Percentiles rank a stretch among this genome's conserved stretches.
Conservation (phyloP, 1,140 invertebrate genomes). For the Caenorhabditis inopinata region DNA sequence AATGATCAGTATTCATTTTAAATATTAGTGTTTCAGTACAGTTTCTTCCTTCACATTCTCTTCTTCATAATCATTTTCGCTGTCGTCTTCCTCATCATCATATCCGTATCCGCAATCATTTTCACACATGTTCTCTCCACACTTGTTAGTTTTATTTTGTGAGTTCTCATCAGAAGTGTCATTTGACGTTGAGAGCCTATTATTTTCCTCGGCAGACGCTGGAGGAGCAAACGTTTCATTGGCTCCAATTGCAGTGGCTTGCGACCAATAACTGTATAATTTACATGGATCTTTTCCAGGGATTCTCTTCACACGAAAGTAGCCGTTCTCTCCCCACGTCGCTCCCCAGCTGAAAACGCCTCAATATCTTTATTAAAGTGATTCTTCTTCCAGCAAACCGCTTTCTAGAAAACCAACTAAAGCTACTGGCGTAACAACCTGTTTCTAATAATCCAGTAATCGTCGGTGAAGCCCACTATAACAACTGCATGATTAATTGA, state of each 20-base stretch:
- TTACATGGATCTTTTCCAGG: conserved; percentile 30
- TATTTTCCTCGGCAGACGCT: neutral
- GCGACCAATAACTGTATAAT: conserved; percentile 33
- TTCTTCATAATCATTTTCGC: neutral
- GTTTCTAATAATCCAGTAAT: conserved; percentile 42
- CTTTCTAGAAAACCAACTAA: neutral
- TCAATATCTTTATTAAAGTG: neutral
- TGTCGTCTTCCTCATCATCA: conserved; percentile 17
- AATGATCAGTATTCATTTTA: neutral
- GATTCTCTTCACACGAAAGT: conserved; percentile 24
- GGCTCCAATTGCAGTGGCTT: neutral
- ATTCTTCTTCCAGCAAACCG: neutral
- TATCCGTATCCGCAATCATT: conserved; percentile 7
- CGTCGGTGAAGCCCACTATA: conserved; percentile 33
- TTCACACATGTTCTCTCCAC: neutral
- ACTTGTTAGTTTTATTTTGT: neutral
- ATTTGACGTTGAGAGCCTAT: neutral
- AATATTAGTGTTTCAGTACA: neutral
- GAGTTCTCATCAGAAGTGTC: neutral
- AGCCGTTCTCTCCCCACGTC: conserved; percentile 25
- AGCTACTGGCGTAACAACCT: neutral
- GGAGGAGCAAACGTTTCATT: neutral
- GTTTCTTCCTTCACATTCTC: neutral
- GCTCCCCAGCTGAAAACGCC: conserved; percentile 24
- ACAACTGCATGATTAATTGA: conserved; percentile 43